These are phyloP conservation scores for Hydroisotoma schaefferi DNA, from an alignment of 2,888 invertebrate genomes.

Conservation along the genomic window DNA sequence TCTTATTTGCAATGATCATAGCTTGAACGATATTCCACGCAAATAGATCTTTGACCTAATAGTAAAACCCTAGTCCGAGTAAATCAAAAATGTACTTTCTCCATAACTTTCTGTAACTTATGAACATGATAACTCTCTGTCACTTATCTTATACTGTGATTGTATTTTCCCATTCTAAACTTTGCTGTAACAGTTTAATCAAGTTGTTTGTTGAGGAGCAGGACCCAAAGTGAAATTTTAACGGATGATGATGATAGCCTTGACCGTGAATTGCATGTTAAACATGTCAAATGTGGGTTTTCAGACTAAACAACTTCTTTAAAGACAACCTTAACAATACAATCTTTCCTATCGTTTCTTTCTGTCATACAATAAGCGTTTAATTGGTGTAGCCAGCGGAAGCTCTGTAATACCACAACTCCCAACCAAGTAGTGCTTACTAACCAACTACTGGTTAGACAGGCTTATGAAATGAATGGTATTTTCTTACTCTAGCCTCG, in stretches of 20 bases:
- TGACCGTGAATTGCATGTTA: constrained; percentile 1
- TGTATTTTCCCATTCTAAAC: background rate
- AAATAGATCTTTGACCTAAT: too few species aligned
- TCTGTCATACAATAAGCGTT: too few species aligned
- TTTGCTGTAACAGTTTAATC: background rate
- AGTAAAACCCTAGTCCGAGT: background rate
- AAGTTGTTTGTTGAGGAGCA: too few species aligned
- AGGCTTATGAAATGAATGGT: too few species aligned
- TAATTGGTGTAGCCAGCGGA: too few species aligned
- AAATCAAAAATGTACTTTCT: background rate
- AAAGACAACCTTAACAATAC: background rate
- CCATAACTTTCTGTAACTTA: background rate
- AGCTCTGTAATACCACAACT: too few species aligned
- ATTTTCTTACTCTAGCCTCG: too few species aligned
- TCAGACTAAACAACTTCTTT: constrained; percentile 33
- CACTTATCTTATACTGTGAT: too few species aligned
- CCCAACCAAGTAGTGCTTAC: too few species aligned
- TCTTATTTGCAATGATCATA: background rate
- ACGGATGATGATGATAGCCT: background rate
- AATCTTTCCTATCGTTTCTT: constrained; percentile 1
- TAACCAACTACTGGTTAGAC: too few species aligned
- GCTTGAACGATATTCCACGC: background rate
- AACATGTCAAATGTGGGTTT: constrained; percentile 40
- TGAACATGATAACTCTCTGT: too few species aligned
- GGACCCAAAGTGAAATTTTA: background rate